These are phyloP conservation scores for Lathronympha strigana DNA, from an alignment of 2,888 invertebrate species.

Conservation along the genomic window DNA sequence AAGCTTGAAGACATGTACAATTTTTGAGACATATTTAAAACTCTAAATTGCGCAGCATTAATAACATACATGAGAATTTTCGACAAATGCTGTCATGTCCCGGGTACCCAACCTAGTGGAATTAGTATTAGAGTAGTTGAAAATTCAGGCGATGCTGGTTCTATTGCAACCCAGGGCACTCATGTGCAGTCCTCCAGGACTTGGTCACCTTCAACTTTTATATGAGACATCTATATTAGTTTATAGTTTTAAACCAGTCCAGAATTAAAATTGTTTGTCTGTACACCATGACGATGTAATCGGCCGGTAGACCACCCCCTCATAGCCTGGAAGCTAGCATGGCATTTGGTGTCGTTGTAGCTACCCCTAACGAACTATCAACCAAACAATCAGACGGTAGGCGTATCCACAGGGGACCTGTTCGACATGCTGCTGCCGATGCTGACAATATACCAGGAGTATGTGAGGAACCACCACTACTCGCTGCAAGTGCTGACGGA, in stretches of 20 bases:
- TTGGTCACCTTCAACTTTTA: no score
- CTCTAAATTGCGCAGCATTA: no score
- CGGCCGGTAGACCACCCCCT: not conserved
- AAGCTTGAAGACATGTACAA: no score
- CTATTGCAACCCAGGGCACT: no score
- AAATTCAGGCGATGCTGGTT: no score
- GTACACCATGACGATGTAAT: not conserved
- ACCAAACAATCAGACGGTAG: constrained; percentile 40
- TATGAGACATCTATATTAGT: no score
- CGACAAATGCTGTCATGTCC: no score
- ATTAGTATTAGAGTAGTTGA: no score
- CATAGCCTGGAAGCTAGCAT: constrained; percentile 37
- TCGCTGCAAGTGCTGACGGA: constrained; percentile 96
- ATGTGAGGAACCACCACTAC: constrained; percentile 97
- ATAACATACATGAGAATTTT: no score
- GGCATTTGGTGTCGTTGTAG: constrained; percentile 42
- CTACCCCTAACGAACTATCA: constrained; percentile 32
- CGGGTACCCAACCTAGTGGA: no score
- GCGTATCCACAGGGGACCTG: constrained; percentile 89
- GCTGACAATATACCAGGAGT: constrained; percentile 97
- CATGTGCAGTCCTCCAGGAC: no score
- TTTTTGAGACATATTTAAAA: no score
- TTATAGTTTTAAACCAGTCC: not conserved
- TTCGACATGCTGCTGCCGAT: constrained; percentile 98
- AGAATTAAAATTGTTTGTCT: not conserved